These are phyloP conservation scores for Drosophila antonietae DNA, from an alignment of 2,888 invertebrate genomes.

Conservation along the genomic window DNA sequence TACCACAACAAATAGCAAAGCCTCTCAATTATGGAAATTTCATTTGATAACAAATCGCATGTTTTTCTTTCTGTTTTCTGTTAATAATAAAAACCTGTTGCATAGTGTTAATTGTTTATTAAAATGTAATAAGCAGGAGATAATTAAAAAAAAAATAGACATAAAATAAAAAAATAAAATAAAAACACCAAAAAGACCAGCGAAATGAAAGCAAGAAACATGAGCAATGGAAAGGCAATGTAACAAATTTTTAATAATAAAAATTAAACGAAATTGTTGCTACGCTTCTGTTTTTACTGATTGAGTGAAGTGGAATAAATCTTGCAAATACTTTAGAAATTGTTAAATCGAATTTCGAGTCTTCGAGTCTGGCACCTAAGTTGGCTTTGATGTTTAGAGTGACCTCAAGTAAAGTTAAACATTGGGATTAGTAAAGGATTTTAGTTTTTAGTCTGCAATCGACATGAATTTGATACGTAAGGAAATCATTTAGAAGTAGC, in stretches of 20 bases:
- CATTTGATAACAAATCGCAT: not conserved
- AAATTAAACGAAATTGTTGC: constrained; percentile 63
- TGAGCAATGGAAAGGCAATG: constrained; percentile 73
- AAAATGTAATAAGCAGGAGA: constrained; percentile 42
- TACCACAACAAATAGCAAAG: not conserved
- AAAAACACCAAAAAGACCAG: constrained; percentile 28
- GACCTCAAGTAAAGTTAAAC: no score
- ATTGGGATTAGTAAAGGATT: no score
- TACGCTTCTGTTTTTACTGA: constrained; percentile 28
- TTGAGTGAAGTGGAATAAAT: not conserved
- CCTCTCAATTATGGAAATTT: constrained; percentile 4
- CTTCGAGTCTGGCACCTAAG: not conserved
- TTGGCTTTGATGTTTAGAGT: no score
- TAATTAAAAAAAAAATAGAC: constrained; percentile 37
- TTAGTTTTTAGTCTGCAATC: no score
- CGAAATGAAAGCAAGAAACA: constrained; percentile 40
- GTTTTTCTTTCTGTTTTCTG: constrained; percentile 13
- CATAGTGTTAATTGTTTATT: constrained; percentile 47
- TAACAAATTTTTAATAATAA: constrained; percentile 75
- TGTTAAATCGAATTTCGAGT: not conserved
- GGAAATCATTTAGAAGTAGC: no score
- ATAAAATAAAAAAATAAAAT: constrained; percentile 19
- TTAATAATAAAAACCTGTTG: constrained; percentile 24
- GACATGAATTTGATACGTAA: no score
- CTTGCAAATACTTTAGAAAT: not conserved